Conservation (phyloP, 1,140 invertebrate species). For the Amphibalanus amphitrite region DNA sequence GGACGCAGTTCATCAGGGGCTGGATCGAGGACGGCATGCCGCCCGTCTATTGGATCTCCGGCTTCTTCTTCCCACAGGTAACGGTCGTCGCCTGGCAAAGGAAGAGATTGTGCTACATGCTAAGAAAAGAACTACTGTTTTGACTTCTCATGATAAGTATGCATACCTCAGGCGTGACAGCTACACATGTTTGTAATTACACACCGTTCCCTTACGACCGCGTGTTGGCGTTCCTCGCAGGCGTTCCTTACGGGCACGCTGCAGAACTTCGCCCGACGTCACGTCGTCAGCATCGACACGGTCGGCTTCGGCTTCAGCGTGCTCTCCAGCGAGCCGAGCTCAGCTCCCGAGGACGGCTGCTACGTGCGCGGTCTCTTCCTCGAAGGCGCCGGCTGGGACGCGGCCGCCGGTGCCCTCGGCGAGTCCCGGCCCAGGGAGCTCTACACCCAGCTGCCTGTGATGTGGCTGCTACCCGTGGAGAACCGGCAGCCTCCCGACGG, state of each 20-base stretch:
- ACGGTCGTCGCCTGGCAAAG: not conserved
- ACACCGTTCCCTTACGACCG: too few species aligned
- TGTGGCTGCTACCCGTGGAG: conserved; percentile 24
- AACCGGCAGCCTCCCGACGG: conserved; percentile 13
- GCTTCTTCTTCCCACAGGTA: conserved; percentile 72
- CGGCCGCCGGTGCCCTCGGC: conserved; percentile 36
- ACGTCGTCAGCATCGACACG: conserved; percentile 57
- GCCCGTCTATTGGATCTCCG: conserved; percentile 70
- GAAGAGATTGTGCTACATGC: too few species aligned
- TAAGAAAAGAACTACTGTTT: too few species aligned
- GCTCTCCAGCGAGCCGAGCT: not conserved
- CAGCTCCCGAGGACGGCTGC: not conserved
- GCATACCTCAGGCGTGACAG: too few species aligned
- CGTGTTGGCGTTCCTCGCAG: conserved; percentile 24
- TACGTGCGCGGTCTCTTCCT: conserved; percentile 39
- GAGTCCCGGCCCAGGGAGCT: conserved; percentile 35
- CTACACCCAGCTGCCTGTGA: conserved; percentile 28
- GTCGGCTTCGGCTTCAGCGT: conserved; percentile 36
- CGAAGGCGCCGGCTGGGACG: conserved; percentile 66
- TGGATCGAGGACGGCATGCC: conserved; percentile 44
- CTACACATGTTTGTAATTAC: too few species aligned
- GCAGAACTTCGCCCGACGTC: conserved; percentile 83
- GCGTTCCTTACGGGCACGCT: conserved; percentile 86
- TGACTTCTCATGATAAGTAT: too few species aligned
- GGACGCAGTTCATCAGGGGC: conserved; percentile 36